A percentile compares a stretch with the other conserved stretches of the same genome.
phyloP scores from a whole-genome alignment of 2,797 vertebrate genomes.

The Dendrocincla tyrannina region DNA sequence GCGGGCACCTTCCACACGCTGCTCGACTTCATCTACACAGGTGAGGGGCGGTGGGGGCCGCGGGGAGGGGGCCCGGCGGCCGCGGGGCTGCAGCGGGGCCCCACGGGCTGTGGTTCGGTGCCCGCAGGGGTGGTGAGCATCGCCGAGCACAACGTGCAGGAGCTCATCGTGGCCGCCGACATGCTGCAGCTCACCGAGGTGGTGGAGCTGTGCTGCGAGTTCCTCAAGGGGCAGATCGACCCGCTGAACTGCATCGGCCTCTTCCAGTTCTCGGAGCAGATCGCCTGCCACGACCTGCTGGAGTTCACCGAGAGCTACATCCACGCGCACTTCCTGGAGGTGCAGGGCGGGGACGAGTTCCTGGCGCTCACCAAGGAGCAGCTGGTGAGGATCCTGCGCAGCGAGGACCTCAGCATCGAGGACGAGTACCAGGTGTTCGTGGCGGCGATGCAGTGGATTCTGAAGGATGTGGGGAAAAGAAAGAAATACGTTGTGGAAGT shows the following conservation, averaged over 20 bases:
- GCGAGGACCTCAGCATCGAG: slow-evolving; percentile 95
- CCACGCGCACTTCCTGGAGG: slow-evolving; percentile 92
- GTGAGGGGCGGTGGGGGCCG: slow-evolving; percentile 14
- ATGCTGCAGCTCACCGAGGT: slow-evolving; percentile 96
- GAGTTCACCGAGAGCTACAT: slow-evolving; percentile 96
- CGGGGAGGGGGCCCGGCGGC: background rate
- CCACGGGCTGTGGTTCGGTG: background rate
- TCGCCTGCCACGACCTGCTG: slow-evolving; percentile 88
- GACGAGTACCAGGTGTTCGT: slow-evolving; percentile 97
- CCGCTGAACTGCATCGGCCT: slow-evolving; percentile 93
- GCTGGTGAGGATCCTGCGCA: slow-evolving; percentile 87
- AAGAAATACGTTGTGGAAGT: slow-evolving; percentile 93
- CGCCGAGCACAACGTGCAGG: slow-evolving; percentile 91
- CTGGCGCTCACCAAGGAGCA: slow-evolving; percentile 89
- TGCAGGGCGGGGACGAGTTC: slow-evolving; percentile 88
- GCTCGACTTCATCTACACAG: slow-evolving; percentile 94
- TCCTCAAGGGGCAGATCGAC: slow-evolving; percentile 92
- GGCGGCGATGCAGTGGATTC: slow-evolving; percentile 93
- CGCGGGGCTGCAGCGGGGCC: background rate
- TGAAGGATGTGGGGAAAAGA: slow-evolving; percentile 87
- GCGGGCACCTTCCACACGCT: slow-evolving; percentile 87
- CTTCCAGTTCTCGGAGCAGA: slow-evolving; percentile 96
- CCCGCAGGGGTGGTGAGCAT: slow-evolving; percentile 85
- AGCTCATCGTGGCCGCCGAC: slow-evolving; percentile 94
- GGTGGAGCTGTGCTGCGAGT: slow-evolving; percentile 92